A percentile compares a stretch with the other conserved stretches of the same genome.
Evolutionary conservation across 2,888 invertebrate genomes (phyloP).

Genomic region (Pristionchus arcanus): DNA sequence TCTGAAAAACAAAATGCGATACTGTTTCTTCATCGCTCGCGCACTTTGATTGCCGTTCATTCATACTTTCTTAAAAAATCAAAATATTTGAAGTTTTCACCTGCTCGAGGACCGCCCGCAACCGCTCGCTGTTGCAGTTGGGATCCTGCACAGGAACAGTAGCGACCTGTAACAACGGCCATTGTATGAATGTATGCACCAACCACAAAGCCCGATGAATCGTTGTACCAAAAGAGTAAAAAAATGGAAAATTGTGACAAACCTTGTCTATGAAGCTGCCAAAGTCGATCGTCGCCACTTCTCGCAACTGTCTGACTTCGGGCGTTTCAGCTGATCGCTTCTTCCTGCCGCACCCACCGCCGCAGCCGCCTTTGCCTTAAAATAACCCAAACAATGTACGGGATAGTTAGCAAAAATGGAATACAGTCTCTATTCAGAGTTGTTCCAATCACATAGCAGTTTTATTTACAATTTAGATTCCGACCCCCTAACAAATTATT

Average conservation of each 20-base stretch:
- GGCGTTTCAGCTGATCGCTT: neutral
- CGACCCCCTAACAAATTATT: no score
- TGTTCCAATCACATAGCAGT: no score
- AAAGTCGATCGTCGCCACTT: constrained; percentile 14
- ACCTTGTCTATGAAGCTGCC: constrained; percentile 36
- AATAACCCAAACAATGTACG: no score
- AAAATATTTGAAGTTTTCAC: neutral
- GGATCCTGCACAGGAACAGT: constrained; percentile 9
- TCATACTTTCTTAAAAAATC: no score
- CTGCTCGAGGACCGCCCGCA: neutral
- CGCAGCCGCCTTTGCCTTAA: constrained; percentile 23
- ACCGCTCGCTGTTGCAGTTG: constrained; percentile 30
- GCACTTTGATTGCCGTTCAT: no score
- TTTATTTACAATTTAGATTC: no score
- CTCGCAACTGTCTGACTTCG: neutral
- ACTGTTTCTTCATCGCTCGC: no score
- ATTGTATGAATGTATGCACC: neutral
- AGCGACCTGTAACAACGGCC: neutral
- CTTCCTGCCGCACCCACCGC: neutral
- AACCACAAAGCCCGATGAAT: no score
- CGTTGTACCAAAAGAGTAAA: no score
- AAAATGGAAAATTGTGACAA: neutral
- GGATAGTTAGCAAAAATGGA: no score
- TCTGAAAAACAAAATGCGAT: neutral
- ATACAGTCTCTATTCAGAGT: no score